Evolutionary conservation across 2,888 invertebrate genomes (phyloP), one percentile per base, ranked within the genome.

Genomic region (Diplolepis rosae): DNA sequence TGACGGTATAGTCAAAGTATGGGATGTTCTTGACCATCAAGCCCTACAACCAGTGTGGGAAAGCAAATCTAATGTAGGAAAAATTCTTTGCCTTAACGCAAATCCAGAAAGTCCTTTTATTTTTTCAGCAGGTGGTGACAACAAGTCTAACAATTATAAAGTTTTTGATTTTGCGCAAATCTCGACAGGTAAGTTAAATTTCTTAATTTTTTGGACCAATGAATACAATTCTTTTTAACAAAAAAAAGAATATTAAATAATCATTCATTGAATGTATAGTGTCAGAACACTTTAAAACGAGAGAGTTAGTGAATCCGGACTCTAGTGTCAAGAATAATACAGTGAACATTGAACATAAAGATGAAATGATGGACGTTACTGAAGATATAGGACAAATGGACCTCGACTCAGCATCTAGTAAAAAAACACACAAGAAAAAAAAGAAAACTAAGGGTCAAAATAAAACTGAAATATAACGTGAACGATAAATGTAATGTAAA

Each of bases 51-150:
- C 78, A 77, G 79, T 87, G 77, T 81, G 54, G 80, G 87, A 78
- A 80, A 88, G 84, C 72, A 80, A 80, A 76, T 74, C 84, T 90
- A 80, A 89, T 91, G 92, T 96, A 88, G 97, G 95, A 0, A 91
- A 92, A 24, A 90, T 94, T 67, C 92, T 95, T 84, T 94, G 95
- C 84, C 90, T 95, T 75, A 92, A 93, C 48, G 90, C 92, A 66
- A 95, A 94, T 83, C 96, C 96, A 0, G 96, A 98, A 83, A 93
- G 93, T 83, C 94, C 96, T 1, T 94, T 93, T 87, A 91, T 94
- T n/a, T 90, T 96, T 77, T 94, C 94, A 11, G 90, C 94, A 68
- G 98, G 97, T 48, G 98, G 98, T 0, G 96, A 96, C 87, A 95
- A 95, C 85, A 94, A 94, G 82, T 92, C 93, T 67, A 91, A 94